Percentiles rank a stretch among this genome's conserved stretches.
These are phyloP conservation scores for Fabriciana adippe DNA, from an alignment of 2,888 invertebrate species.

Conservation along the genomic window DNA sequence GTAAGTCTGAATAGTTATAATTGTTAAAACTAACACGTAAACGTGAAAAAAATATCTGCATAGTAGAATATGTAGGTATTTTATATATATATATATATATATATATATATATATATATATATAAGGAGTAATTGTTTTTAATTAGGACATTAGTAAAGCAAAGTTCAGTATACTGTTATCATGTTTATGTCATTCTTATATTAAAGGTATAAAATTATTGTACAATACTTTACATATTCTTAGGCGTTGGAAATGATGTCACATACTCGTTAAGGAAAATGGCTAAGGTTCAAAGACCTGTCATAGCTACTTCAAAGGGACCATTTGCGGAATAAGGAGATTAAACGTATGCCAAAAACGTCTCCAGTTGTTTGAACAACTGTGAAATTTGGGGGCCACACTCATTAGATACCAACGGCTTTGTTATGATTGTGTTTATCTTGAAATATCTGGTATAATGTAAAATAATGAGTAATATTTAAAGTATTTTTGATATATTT, in stretches of 20 bases:
- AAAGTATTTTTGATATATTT: too few relatives aligned
- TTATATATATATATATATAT: too few relatives aligned
- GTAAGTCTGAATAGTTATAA: too few relatives aligned
- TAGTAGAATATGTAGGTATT: too few relatives aligned
- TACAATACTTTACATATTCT: slow-evolving; percentile 32
- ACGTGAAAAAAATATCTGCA: too few relatives aligned
- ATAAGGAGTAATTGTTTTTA: too few relatives aligned
- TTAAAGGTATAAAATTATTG: slow-evolving; percentile 34
- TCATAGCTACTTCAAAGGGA: slow-evolving; percentile 53
- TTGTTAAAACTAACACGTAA: too few relatives aligned
- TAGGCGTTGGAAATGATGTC: slow-evolving; percentile 52
- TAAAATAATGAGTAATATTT: background rate
- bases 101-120: too few relatives aligned
- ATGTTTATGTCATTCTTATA: too few relatives aligned
- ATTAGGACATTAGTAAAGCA: too few relatives aligned
- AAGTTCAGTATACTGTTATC: too few relatives aligned
- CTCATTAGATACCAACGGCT: slow-evolving; percentile 13
- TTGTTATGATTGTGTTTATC: background rate
- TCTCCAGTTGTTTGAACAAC: slow-evolving; percentile 33
- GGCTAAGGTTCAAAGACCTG: slow-evolving; percentile 52
- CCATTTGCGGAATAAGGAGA: slow-evolving; percentile 43
- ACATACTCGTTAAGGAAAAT: slow-evolving; percentile 57
- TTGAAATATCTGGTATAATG: background rate
- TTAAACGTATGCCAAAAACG: slow-evolving; percentile 42
- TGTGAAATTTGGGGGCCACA: slow-evolving; percentile 18